Conservation (phyloP, 2,113 vertebrate species). For the Pterocles burchelli region DNA sequence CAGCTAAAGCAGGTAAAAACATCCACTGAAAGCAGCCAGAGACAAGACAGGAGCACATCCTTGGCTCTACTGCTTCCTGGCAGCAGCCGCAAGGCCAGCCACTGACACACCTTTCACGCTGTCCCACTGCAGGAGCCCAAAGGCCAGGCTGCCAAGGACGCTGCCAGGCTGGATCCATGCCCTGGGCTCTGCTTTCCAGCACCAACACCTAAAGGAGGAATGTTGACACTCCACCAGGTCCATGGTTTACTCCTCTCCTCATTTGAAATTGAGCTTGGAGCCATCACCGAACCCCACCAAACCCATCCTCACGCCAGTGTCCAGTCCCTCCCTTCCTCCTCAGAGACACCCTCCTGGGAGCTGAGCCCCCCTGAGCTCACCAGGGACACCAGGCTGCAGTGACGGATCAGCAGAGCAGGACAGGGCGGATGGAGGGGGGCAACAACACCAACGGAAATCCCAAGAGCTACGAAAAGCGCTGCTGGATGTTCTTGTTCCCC, state of each 20-base stretch:
- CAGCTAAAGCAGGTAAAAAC: not conserved
- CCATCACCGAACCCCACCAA: not conserved
- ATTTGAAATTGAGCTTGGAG: not conserved
- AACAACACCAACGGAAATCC: rapidly evolving
- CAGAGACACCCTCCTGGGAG: not conserved
- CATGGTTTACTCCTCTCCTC: not conserved
- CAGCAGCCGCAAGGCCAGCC: not conserved
- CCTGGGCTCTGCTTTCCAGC: not conserved
- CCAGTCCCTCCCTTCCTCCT: not conserved
- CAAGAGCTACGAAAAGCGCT: rapidly evolving
- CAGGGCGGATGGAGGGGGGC: not conserved
- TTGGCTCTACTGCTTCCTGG: not conserved
- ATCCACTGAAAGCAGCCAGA: not conserved
- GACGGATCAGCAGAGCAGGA: not conserved
- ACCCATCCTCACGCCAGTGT: not conserved
- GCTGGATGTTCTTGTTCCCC: not conserved
- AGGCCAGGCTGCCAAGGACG: no score
- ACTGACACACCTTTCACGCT: not conserved
- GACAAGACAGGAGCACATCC: not conserved
- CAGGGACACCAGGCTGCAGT: rapidly evolving
- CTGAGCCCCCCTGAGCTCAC: not conserved
- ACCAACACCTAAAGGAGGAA: not conserved
- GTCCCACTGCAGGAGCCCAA: no score
- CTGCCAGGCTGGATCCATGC: rapidly evolving
- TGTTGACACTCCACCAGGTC: not conserved